Evolutionary conservation across 2,888 invertebrate genomes (phyloP).

Genomic region (Acanthopleura granulata): DNA sequence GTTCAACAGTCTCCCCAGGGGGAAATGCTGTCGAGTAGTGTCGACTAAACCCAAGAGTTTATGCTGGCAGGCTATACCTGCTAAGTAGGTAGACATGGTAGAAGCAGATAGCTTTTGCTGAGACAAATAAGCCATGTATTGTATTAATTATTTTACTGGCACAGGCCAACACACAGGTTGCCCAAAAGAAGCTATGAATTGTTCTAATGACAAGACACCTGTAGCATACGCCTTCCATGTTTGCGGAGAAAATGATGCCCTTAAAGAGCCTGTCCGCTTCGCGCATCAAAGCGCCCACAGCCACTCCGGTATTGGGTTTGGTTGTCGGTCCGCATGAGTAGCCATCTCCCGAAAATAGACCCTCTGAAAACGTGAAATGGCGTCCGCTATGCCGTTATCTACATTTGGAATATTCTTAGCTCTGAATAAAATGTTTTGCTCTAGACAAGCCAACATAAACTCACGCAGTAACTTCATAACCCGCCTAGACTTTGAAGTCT

Average conservation of each 20-base stretch:
- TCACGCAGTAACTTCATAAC: constrained; percentile 26
- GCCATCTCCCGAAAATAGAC: constrained; percentile 22
- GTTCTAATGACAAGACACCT: neutral
- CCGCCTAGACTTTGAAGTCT: constrained; percentile 21
- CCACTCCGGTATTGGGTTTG: neutral
- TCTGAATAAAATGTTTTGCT: constrained; percentile 24
- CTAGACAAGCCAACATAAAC: constrained; percentile 22
- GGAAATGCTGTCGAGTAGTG: no score
- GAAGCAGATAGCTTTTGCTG: neutral
- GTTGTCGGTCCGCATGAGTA: constrained; percentile 18
- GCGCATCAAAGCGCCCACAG: neutral
- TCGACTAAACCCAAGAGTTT: no score
- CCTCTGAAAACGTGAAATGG: constrained; percentile 25
- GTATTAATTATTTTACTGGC: neutral
- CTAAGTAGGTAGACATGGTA: neutral
- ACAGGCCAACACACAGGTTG: neutral
- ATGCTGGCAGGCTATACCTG: neutral
- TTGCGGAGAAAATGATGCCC: neutral
- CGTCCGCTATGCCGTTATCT: constrained; percentile 25
- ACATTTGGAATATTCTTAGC: constrained; percentile 23
- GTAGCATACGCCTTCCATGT: neutral
- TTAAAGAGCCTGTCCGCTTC: neutral
- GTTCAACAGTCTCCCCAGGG: no score
- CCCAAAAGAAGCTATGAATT: neutral
- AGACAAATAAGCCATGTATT: neutral